These are phyloP conservation scores for Aleiodes sp. DNA, from an alignment of 1,140 invertebrate species.

Conservation along the genomic window DNA sequence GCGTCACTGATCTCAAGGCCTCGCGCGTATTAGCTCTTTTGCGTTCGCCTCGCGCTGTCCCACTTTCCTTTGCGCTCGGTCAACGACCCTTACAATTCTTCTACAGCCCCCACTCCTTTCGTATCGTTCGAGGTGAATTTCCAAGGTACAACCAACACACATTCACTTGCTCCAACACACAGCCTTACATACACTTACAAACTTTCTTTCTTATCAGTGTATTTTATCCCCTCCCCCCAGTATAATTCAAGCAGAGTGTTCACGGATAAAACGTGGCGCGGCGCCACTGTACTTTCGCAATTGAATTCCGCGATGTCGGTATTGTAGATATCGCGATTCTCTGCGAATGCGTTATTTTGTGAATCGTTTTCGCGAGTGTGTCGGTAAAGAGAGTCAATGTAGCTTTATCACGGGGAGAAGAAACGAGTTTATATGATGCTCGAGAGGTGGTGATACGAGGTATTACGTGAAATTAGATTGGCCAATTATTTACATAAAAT, in stretches of 20 bases:
- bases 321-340: slow-evolving; percentile 52
- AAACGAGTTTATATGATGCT: neutral
- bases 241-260: slow-evolving; percentile 7
- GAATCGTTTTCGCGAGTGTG: slow-evolving; percentile 22
- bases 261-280: slow-evolving; percentile 37
- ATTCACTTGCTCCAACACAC: slow-evolving; percentile 24
- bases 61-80: slow-evolving; percentile 64
- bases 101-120: slow-evolving; percentile 37
- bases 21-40: slow-evolving; percentile 49
- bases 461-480: no score
- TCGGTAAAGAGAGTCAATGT: slow-evolving; percentile 29
- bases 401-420: neutral
- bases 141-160: slow-evolving; percentile 60
- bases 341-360: no score
- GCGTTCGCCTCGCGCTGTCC: slow-evolving; percentile 58
- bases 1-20: slow-evolving; percentile 56
- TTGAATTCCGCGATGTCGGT: slow-evolving; percentile 50
- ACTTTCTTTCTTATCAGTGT: neutral
- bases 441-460: slow-evolving; percentile 27
- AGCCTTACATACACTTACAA: slow-evolving; percentile 1
- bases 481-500: no score
- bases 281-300: slow-evolving; percentile 59
- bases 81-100: slow-evolving; percentile 53
- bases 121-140: slow-evolving; percentile 57
- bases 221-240: neutral